phyloP scores from a whole-genome alignment of 2,113 vertebrate genomes.

The Grallaria varia region DNA sequence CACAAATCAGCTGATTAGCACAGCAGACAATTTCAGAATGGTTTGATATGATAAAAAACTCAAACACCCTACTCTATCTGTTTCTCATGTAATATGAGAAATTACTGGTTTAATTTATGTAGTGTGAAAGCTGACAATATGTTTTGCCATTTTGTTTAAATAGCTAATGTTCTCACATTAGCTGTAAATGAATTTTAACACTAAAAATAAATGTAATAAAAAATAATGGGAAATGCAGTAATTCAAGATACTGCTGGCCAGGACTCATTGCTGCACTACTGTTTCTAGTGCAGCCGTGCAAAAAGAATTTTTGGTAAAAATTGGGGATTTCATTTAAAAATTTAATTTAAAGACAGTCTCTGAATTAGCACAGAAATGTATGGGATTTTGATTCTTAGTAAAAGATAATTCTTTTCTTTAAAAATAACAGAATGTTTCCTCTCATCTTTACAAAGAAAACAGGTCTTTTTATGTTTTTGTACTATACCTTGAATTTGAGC shows the following conservation, averaged over 20 bases:
- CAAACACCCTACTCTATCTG: background rate
- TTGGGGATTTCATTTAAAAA: background rate
- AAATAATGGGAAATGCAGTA: background rate
- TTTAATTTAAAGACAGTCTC: background rate
- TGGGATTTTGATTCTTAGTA: background rate
- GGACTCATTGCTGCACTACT: background rate
- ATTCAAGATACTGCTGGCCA: background rate
- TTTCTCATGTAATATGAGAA: background rate
- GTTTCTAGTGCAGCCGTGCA: background rate
- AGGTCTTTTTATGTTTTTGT: background rate
- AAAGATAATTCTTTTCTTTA: background rate
- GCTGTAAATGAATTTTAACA: background rate
- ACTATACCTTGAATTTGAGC: background rate
- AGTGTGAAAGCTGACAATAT: constrained; percentile 42
- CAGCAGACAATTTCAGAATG: background rate
- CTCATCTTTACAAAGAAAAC: background rate
- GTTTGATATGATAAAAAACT: background rate
- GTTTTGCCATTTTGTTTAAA: constrained; percentile 34
- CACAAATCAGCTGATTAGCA: background rate
- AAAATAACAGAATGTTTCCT: background rate
- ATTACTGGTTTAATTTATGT: constrained; percentile 27
- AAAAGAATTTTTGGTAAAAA: background rate
- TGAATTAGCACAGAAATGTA: background rate
- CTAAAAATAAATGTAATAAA: constrained; percentile 23
- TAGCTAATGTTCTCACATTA: constrained; percentile 25